Conservation (phyloP, 2,888 invertebrate species). For the Agrotis exclamationis region DNA sequence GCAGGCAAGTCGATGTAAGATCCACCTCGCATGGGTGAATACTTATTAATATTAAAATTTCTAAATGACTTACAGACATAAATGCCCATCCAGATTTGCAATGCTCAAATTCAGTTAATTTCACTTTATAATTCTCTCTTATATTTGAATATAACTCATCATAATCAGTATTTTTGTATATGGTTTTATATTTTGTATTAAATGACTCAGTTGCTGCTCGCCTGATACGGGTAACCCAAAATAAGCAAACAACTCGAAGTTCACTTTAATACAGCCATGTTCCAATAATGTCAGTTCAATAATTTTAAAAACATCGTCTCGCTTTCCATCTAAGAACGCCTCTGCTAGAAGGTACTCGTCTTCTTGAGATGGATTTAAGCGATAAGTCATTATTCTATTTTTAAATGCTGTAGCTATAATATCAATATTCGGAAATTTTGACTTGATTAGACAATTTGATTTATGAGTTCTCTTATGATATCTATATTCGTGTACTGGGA, state of each 20-base stretch:
- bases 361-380: not conserved
- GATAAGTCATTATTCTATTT: conserved; percentile 3
- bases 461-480: conserved; percentile 8
- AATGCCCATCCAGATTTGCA: not conserved
- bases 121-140: not conserved
- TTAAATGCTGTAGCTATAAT: conserved; percentile 16
- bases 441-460: conserved; percentile 3
- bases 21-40: too few species aligned
- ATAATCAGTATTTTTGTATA: not conserved
- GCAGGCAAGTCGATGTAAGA: too few species aligned
- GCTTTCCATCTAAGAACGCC: not conserved
- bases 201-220: conserved; percentile 12
- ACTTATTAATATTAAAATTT: too few species aligned
- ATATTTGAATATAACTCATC: not conserved
- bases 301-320: not conserved
- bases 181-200: conserved; percentile 9
- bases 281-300: not conserved
- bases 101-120: not conserved
- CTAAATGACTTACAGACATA: too few species aligned
- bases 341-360: conserved; percentile 1
- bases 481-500: not conserved
- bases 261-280: not conserved
- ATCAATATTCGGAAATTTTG: not conserved
- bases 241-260: conserved; percentile 5
- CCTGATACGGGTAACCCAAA: not conserved